These are phyloP conservation scores for Drosophila serrata DNA, from an alignment of 1,140 invertebrate genomes.

Conservation along the genomic window DNA sequence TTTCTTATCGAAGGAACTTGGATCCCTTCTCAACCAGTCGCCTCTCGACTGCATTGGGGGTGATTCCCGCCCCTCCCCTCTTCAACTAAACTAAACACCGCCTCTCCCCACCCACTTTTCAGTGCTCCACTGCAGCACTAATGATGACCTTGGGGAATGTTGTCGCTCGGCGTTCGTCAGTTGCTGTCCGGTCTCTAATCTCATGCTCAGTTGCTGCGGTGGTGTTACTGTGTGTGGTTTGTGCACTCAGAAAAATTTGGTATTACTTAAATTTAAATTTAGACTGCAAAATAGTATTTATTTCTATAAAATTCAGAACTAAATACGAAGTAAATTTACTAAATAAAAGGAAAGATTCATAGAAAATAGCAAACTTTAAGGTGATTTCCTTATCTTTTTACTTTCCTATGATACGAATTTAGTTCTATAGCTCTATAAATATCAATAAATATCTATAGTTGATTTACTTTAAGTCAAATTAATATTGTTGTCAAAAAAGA, in stretches of 20 bases:
- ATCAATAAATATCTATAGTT: not conserved
- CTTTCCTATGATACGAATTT: not conserved
- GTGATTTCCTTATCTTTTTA: not conserved
- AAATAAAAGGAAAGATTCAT: not conserved
- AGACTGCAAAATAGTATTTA: not conserved
- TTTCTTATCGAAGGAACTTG: constrained; percentile 34
- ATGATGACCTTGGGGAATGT: constrained; percentile 49
- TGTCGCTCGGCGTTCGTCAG: constrained; percentile 37
- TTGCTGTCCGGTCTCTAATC: constrained; percentile 48
- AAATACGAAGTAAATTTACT: not conserved
- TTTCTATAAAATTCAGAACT: not conserved
- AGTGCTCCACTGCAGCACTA: constrained; percentile 29
- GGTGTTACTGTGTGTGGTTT: constrained; percentile 4
- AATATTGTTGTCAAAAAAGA: not conserved
- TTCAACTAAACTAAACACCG: no score
- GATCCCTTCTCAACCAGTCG: constrained; percentile 25
- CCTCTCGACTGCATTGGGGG: constrained; percentile 18
- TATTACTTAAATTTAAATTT: no score
- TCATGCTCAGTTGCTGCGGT: constrained; percentile 28
- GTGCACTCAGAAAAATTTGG: constrained; percentile 16
- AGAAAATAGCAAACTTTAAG: no score
- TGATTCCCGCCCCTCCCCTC: not conserved
- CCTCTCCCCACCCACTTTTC: not conserved
- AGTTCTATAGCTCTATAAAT: not conserved
- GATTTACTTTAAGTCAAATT: not conserved